A percentile compares a stretch with the other conserved stretches of the same genome.
Conservation (phyloP, 2,888 invertebrate genomes). For the Acronicta leporina region DNA sequence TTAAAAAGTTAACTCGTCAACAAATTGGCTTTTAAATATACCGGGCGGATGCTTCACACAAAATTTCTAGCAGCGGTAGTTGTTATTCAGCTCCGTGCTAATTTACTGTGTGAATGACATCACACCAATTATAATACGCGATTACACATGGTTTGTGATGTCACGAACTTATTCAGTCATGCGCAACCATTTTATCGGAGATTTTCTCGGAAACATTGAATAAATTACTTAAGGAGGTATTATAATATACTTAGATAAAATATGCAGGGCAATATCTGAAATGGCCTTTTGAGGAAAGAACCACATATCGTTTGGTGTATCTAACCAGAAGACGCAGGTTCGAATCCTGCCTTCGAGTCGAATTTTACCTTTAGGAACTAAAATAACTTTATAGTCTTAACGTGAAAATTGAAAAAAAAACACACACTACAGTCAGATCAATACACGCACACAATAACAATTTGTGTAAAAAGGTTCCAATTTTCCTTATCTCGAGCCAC, state of each 20-base stretch:
- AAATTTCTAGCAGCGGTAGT: conserved; percentile 35
- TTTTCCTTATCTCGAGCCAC: too few relatives aligned
- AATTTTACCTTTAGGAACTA: too few relatives aligned
- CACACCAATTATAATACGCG: conserved; percentile 60
- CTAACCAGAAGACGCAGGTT: too few relatives aligned
- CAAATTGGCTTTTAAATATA: conserved; percentile 2
- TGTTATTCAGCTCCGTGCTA: conserved; percentile 57
- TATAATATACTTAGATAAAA: background rate
- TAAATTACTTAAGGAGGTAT: conserved; percentile 17
- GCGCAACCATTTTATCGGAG: conserved; percentile 12
- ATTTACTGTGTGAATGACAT: conserved; percentile 61
- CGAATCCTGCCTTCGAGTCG: too few relatives aligned
- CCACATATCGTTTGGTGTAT: too few relatives aligned
- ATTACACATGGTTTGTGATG: conserved; percentile 44
- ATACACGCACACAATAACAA: too few relatives aligned
- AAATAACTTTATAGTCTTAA: too few relatives aligned
- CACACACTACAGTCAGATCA: too few relatives aligned
- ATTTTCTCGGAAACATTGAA: conserved; percentile 36
- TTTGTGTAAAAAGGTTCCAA: too few relatives aligned
- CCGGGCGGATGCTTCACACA: conserved; percentile 24
- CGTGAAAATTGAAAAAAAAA: too few relatives aligned
- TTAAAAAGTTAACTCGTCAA: conserved; percentile 16
- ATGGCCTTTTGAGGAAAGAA: too few relatives aligned
- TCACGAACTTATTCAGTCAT: conserved; percentile 27
- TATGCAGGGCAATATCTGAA: too few relatives aligned